These are phyloP conservation scores for Myrmecobius fasciatus DNA, from an alignment of 2,113 vertebrate species.

Conservation along the genomic window DNA sequence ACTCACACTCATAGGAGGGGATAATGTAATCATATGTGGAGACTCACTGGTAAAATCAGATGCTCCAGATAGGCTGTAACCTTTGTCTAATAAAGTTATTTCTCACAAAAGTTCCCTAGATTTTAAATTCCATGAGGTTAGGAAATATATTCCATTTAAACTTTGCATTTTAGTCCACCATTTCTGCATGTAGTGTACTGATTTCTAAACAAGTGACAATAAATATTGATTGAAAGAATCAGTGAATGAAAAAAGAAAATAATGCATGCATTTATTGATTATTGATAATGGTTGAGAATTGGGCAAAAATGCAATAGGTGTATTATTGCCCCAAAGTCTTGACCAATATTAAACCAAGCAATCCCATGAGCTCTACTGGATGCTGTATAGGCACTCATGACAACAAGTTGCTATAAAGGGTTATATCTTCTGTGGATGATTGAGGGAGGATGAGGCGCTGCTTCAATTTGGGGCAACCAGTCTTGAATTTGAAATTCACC, in stretches of 20 bases:
- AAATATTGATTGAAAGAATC: neutral
- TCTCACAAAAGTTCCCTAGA: neutral
- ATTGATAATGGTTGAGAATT: neutral
- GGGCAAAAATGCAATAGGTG: neutral
- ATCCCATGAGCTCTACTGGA: neutral
- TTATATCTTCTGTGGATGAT: neutral
- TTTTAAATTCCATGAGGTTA: neutral
- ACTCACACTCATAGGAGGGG: too few species aligned
- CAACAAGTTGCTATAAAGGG: neutral
- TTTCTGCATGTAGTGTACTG: neutral
- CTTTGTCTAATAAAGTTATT: too few species aligned
- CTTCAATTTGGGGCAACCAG: neutral
- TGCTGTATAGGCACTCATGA: neutral
- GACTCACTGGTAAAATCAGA: too few species aligned
- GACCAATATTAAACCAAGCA: neutral
- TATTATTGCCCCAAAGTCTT: neutral
- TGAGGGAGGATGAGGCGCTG: neutral
- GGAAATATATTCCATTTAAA: neutral
- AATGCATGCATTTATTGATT: neutral
- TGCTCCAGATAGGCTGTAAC: too few species aligned
- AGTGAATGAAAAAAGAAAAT: neutral
- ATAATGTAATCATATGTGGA: too few species aligned
- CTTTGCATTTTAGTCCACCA: neutral
- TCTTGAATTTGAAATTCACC: neutral
- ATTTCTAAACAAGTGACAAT: neutral